A percentile compares a stretch with the other conserved stretches of the same genome.
Conservation (phyloP, 2,797 vertebrate genomes). For the Clarias platycephalus region DNA sequence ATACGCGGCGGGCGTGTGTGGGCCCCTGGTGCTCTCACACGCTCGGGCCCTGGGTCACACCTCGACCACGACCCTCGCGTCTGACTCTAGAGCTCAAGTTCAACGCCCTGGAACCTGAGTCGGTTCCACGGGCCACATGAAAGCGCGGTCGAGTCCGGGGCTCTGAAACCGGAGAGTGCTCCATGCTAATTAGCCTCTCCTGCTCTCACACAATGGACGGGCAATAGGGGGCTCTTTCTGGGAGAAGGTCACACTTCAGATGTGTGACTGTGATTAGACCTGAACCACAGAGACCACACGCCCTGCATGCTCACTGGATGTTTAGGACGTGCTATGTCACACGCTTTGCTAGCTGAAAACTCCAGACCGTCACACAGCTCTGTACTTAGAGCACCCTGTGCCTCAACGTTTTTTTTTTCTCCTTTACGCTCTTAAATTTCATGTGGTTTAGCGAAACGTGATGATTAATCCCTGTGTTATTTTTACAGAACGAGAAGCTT, state of each 20-base stretch:
- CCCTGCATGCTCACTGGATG: conserved; percentile 10
- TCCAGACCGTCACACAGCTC: not conserved
- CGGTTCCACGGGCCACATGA: conserved; percentile 49
- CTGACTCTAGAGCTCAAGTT: conserved; percentile 51
- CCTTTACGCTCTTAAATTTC: conserved; percentile 19
- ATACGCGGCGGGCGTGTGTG: conserved; percentile 49
- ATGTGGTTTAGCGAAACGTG: conserved; percentile 38
- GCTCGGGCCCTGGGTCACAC: conserved; percentile 36
- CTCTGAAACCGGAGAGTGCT: conserved; percentile 46
- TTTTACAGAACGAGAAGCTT: not conserved
- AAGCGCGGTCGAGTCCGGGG: conserved; percentile 40
- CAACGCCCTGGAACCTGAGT: conserved; percentile 45
- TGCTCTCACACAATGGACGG: conserved; percentile 13
- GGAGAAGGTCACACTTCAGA: conserved; percentile 49
- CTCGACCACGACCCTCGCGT: conserved; percentile 37
- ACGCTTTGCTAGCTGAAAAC: conserved; percentile 20
- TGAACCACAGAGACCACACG: conserved; percentile 41
- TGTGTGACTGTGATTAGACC: conserved; percentile 42
- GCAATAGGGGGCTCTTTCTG: conserved; percentile 19
- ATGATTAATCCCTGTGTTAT: conserved; percentile 28
- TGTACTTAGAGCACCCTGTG: conserved; percentile 4
- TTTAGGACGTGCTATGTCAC: conserved; percentile 11
- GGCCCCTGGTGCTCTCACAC: conserved; percentile 17
- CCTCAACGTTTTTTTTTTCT: not conserved
- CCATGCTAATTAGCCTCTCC: conserved; percentile 43